These are phyloP conservation scores for Eudorcas thomsonii DNA, from an alignment of 2,113 vertebrate genomes.

Conservation along the genomic window DNA sequence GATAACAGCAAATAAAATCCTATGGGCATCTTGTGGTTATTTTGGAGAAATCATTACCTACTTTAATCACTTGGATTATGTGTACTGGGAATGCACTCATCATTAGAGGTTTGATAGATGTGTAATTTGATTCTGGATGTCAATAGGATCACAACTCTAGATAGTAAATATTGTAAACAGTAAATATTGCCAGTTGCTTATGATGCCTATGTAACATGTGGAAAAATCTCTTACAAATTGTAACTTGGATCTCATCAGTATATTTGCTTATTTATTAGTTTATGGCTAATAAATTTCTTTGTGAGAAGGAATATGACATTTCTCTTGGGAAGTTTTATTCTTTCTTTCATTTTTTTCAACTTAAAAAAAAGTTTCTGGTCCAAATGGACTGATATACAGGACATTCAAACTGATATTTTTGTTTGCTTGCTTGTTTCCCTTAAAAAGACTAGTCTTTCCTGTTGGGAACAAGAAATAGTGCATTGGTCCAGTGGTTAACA, in stretches of 20 bases:
- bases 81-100: conserved; percentile 60
- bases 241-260: conserved; percentile 59
- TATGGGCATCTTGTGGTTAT: conserved; percentile 74
- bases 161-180: conserved; percentile 65
- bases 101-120: conserved; percentile 70
- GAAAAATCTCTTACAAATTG: conserved; percentile 37
- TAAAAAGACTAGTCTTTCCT: background rate
- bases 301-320: background rate
- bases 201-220: conserved; percentile 33
- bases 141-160: conserved; percentile 65
- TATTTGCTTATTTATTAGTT: background rate
- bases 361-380: background rate
- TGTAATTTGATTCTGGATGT: conserved; percentile 75
- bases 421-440: background rate
- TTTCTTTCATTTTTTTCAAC: background rate
- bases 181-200: conserved; percentile 70
- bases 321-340: background rate
- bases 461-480: background rate
- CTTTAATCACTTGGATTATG: conserved; percentile 73
- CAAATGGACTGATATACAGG: conserved; percentile 6
- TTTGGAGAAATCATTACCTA: conserved; percentile 77
- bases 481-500: background rate
- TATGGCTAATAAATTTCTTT: conserved; percentile 61
- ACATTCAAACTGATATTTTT: background rate
- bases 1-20: conserved; percentile 75